Evolutionary conservation across 2,888 invertebrate species (phyloP).

Genomic region (Perdita meconis): DNA sequence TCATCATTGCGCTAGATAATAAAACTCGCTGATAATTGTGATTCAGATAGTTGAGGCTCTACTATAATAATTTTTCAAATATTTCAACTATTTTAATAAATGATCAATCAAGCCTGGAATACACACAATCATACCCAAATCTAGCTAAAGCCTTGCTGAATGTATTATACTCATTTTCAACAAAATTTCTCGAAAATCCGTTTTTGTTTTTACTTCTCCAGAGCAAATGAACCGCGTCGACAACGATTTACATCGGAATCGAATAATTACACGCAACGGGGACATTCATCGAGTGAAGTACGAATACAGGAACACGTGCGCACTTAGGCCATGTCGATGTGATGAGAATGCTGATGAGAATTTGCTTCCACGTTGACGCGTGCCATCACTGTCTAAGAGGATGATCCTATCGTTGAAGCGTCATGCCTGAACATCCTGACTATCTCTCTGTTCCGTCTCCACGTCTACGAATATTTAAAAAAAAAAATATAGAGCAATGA

Average conservation of each 20-base stretch:
- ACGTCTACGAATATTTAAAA: no score
- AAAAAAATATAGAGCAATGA: no score
- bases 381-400: slow-evolving; percentile 61
- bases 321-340: slow-evolving; percentile 64
- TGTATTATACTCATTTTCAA: no score
- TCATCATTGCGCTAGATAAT: no score
- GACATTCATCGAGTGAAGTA: slow-evolving; percentile 1
- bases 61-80: no score
- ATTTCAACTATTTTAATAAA: no score
- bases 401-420: slow-evolving; percentile 30
- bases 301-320: not conserved
- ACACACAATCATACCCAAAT: not conserved
- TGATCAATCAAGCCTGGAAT: no score
- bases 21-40: no score
- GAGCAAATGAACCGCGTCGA: not conserved
- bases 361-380: slow-evolving; percentile 75
- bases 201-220: not conserved
- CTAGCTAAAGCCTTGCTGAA: not conserved
- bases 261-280: slow-evolving; percentile 16
- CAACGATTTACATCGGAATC: slow-evolving; percentile 21
- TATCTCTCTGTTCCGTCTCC: no score
- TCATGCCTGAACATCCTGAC: not conserved
- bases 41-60: no score
- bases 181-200: not conserved
- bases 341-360: slow-evolving; percentile 76